Evolutionary conservation across 2,888 invertebrate genomes (phyloP).

Genomic region (Pseudococcus jackbeardsleyi): DNA sequence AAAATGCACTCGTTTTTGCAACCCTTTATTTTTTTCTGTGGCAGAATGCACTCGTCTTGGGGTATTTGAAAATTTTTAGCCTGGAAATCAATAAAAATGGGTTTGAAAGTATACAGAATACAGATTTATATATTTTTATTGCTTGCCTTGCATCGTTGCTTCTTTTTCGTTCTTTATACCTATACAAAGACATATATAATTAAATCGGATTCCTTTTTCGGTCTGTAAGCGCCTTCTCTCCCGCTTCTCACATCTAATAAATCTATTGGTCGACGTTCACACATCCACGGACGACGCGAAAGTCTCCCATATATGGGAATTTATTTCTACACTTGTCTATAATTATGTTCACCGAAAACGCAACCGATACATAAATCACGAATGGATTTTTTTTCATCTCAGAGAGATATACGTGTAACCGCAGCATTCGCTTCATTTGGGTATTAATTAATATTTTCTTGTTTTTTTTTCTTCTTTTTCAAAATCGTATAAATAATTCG

Average conservation of each 20-base stretch:
- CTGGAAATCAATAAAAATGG: not conserved
- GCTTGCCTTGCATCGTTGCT: not conserved
- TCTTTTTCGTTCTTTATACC: not conserved
- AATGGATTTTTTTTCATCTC: not conserved
- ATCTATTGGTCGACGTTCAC: constrained; percentile 31
- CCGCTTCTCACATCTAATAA: not conserved
- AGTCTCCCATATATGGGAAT: constrained; percentile 25
- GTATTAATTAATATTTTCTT: not conserved
- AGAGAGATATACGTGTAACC: not conserved
- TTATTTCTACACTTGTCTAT: constrained; percentile 16
- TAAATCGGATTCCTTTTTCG: constrained; percentile 17
- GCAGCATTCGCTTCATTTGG: not conserved
- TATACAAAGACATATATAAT: constrained; percentile 11
- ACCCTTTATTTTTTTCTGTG: not conserved
- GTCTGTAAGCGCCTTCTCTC: not conserved
- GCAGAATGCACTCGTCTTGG: not conserved
- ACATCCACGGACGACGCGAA: constrained; percentile 21
- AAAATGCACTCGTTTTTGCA: not conserved
- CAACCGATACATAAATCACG: constrained; percentile 37
- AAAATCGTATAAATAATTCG: constrained; percentile 2
- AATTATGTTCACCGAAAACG: constrained; percentile 5
- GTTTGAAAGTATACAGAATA: not conserved
- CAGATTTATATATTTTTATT: not conserved
- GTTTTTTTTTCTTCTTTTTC: not conserved
- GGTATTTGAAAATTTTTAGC: not conserved